Conservation (phyloP, 2,797 vertebrate species). For the Anisognathus igniventris region DNA sequence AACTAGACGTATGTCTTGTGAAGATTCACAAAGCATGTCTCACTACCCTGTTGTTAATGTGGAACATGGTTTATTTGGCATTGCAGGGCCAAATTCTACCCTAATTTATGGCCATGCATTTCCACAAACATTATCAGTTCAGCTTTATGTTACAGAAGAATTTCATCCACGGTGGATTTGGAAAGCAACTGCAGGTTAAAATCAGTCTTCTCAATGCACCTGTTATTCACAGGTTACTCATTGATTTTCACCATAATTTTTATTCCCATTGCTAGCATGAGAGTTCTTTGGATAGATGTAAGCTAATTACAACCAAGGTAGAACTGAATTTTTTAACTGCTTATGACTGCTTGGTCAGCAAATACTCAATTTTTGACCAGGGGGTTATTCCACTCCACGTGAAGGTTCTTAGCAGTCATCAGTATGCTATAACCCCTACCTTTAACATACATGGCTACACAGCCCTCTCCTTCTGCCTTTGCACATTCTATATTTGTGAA, state of each 20-base stretch:
- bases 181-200: not conserved
- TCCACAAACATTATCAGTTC: not conserved
- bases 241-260: not conserved
- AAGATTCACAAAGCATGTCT: not conserved
- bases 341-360: not conserved
- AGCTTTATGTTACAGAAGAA: not conserved
- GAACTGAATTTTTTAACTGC: not conserved
- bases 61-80: not conserved
- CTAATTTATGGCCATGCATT: not conserved
- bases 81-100: not conserved
- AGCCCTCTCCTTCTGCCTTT: conserved; percentile 15
- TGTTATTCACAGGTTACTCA: not conserved
- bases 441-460: not conserved
- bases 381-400: not conserved
- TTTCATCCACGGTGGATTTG: not conserved
- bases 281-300: not conserved
- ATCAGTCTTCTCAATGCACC: not conserved
- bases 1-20: not conserved
- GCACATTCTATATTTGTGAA: not conserved
- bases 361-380: not conserved
- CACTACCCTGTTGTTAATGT: not conserved
- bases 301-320: not conserved
- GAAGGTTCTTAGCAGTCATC: not conserved
- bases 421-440: not conserved
- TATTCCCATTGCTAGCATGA: not conserved